Conservation (phyloP, 2,888 invertebrate species). For the Lumbricus terrestris region DNA sequence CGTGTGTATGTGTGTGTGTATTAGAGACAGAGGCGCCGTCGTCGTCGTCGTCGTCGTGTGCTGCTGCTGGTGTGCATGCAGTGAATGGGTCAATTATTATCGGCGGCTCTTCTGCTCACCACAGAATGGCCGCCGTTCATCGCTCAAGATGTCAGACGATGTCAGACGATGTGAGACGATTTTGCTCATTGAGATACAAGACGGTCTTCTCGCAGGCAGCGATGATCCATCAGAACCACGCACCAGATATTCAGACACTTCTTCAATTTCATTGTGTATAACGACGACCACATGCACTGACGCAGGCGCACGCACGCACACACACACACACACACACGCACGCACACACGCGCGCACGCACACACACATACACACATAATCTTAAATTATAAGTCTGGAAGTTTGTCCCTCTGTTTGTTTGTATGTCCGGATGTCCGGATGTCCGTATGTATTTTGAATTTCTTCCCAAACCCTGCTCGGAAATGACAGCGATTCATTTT, state of each 20-base stretch:
- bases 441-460: no score
- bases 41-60: no score
- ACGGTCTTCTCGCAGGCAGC: neutral
- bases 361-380: neutral
- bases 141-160: neutral
- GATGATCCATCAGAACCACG: neutral
- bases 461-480: no score
- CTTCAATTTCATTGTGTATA: slow-evolving; percentile 3
- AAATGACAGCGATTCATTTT: no score
- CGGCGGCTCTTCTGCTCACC: neutral
- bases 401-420: no score
- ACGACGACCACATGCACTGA: no score
- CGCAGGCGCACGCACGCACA: neutral
- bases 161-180: no score
- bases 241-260: neutral
- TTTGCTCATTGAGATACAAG: slow-evolving; percentile 3
- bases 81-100: slow-evolving; percentile 3
- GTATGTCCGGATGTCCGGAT: no score
- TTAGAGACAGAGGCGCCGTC: neutral
- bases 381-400: no score
- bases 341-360: neutral
- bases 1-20: no score
- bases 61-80: no score
- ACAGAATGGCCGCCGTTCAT: neutral
- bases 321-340: neutral